These are phyloP conservation scores for Galerucella pusilla DNA, from an alignment of 2,888 invertebrate genomes.

Conservation along the genomic window DNA sequence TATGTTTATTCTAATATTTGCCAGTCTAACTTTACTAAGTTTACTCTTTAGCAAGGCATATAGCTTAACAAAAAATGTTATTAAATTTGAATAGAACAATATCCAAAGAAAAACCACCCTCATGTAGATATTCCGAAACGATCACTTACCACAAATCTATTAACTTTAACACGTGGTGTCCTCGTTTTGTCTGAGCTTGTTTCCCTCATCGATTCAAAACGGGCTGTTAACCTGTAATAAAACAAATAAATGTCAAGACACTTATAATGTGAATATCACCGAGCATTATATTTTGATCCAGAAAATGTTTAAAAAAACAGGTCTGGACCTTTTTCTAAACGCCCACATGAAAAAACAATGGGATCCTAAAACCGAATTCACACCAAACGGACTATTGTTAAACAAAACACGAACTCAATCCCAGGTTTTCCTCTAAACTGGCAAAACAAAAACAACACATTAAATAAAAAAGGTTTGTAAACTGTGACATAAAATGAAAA, in stretches of 20 bases:
- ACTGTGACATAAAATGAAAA: background rate
- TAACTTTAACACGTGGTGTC: constrained; percentile 78
- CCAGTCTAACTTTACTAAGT: too few species aligned
- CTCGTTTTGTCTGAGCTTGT: constrained; percentile 66
- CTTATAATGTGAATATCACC: background rate
- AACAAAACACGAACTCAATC: too few species aligned
- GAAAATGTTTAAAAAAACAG: too few species aligned
- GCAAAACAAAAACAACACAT: too few species aligned
- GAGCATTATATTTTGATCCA: background rate
- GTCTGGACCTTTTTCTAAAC: too few species aligned
- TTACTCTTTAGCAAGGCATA: background rate
- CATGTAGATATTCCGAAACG: background rate
- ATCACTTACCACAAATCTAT: constrained; percentile 89
- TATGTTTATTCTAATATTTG: too few species aligned
- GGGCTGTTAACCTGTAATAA: constrained; percentile 77
- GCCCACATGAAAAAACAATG: too few species aligned
- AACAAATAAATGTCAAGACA: constrained; percentile 9
- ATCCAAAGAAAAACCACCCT: constrained; percentile 19
- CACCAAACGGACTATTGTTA: too few species aligned
- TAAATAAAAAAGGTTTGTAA: too few species aligned
- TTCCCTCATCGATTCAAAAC: constrained; percentile 87
- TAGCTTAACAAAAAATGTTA: background rate
- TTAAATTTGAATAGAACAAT: background rate
- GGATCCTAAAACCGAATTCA: too few species aligned
- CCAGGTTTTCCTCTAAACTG: too few species aligned